Conservation (phyloP, 1,140 invertebrate genomes). For the Parapsyche elsis region DNA sequence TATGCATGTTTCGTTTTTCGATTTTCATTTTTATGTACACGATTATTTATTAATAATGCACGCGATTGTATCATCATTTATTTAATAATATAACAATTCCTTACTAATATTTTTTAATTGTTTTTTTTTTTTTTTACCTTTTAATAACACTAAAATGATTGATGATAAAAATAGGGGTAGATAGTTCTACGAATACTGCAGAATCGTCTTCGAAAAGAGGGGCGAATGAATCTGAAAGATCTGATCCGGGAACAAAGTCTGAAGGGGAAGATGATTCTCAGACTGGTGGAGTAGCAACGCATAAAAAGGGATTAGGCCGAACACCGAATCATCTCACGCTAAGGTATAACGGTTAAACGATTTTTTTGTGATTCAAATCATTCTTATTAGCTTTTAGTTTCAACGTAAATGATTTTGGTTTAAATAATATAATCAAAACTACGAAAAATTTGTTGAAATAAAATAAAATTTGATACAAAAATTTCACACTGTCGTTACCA, state of each 20-base stretch:
- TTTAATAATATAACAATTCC: not conserved
- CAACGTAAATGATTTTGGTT: not conserved
- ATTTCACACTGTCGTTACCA: too few species aligned
- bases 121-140: not conserved
- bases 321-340: conserved; percentile 93
- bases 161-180: conserved; percentile 31
- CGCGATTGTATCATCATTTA: too few species aligned
- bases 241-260: conserved; percentile 83
- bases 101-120: not conserved
- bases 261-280: conserved; percentile 88
- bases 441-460: too few species aligned
- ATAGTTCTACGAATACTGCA: conserved; percentile 32
- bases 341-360: conserved; percentile 66
- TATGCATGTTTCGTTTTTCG: not conserved
- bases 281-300: conserved; percentile 69
- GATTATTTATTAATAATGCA: conserved; percentile 7
- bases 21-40: conserved; percentile 1
- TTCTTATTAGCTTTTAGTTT: not conserved
- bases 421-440: too few species aligned
- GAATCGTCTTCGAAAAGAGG: conserved; percentile 50
- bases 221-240: conserved; percentile 66
- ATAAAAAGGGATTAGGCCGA: conserved; percentile 82
- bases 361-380: not conserved
- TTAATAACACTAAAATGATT: conserved; percentile 4
- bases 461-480: too few species aligned